A percentile compares a stretch with the other conserved stretches of the same genome.
These are phyloP conservation scores for Polyommatus icarus DNA, from an alignment of 2,888 invertebrate species.

Conservation along the genomic window DNA sequence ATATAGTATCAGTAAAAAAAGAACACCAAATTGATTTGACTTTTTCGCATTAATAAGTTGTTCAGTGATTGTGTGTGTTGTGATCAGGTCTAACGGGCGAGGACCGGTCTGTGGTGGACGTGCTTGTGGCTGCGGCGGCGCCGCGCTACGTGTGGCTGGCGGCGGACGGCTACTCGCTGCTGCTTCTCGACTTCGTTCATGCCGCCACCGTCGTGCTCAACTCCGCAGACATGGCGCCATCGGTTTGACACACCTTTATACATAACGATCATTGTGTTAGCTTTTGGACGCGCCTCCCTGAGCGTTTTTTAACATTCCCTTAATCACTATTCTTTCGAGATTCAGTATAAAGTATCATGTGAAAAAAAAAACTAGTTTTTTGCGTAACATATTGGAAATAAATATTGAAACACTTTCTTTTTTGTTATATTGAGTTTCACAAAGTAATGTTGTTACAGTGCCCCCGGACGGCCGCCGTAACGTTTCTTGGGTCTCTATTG, in stretches of 20 bases:
- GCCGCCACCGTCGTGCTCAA: slow-evolving; percentile 93
- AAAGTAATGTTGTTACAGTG: slow-evolving; percentile 67
- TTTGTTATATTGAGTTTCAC: not conserved
- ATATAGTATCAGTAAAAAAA: too few relatives aligned
- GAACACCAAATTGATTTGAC: too few relatives aligned
- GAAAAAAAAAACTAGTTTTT: too few relatives aligned
- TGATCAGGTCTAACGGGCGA: slow-evolving; percentile 81
- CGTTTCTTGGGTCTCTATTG: slow-evolving; percentile 92
- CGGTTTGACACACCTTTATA: slow-evolving; percentile 52
- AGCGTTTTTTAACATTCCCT: too few relatives aligned
- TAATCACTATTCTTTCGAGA: too few relatives aligned
- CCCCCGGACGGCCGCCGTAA: slow-evolving; percentile 94
- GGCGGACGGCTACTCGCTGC: slow-evolving; percentile 92
- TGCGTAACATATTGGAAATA: too few relatives aligned
- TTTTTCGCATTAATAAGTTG: not conserved
- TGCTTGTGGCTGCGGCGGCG: slow-evolving; percentile 90
- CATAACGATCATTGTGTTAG: not conserved
- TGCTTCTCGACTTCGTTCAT: slow-evolving; percentile 93
- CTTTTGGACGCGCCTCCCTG: too few relatives aligned
- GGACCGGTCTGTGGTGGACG: slow-evolving; percentile 88
- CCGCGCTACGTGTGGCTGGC: slow-evolving; percentile 92
- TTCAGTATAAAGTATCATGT: too few relatives aligned
- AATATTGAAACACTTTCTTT: too few relatives aligned
- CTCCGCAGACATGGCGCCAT: slow-evolving; percentile 85
- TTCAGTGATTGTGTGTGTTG: slow-evolving; percentile 9